Percentiles rank a stretch among this genome's conserved stretches.
phyloP scores from a whole-genome alignment of 2,888 invertebrate species.

The Chloroclysta siterata region DNA sequence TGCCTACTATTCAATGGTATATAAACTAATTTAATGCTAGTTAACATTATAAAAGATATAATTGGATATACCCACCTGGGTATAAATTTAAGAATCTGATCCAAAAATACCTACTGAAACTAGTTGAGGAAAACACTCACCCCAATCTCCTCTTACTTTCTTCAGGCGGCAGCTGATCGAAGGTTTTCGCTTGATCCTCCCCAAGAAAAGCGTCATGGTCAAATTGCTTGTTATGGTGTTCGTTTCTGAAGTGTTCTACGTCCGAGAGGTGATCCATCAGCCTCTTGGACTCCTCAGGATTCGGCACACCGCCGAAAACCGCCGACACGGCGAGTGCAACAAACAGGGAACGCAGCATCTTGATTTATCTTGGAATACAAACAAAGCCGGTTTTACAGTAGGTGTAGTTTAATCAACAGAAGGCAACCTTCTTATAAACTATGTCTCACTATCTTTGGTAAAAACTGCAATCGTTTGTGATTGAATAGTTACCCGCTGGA shows the following conservation, averaged over 20 bases:
- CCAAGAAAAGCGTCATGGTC: conserved; percentile 99
- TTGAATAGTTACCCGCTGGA: conserved; percentile 42
- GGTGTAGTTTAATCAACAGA: too few relatives aligned
- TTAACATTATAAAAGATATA: too few relatives aligned
- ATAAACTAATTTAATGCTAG: too few relatives aligned
- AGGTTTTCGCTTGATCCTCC: conserved; percentile 95
- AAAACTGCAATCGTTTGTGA: conserved; percentile 6
- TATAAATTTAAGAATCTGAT: too few relatives aligned
- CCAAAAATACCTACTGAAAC: not conserved
- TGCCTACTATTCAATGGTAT: too few relatives aligned
- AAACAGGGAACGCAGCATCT: conserved; percentile 70
- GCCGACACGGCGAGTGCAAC: conserved; percentile 70
- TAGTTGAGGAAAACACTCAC: conserved; percentile 61
- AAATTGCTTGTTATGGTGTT: conserved; percentile 94
- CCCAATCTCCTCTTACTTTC: conserved; percentile 96
- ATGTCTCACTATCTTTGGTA: not conserved
- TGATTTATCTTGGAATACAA: conserved; percentile 37
- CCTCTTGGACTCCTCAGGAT: conserved; percentile 88
- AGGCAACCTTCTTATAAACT: too few relatives aligned
- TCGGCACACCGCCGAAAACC: conserved; percentile 86
- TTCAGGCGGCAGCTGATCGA: conserved; percentile 97
- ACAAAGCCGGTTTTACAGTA: conserved; percentile 29
- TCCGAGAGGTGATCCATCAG: conserved; percentile 89
- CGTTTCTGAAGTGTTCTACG: conserved; percentile 91
- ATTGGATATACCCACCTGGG: too few relatives aligned